A percentile compares a stretch with the other conserved stretches of the same genome.
These are phyloP conservation scores for Cataglyphis cursor DNA, from an alignment of 2,888 invertebrate species.

Conservation along the genomic window DNA sequence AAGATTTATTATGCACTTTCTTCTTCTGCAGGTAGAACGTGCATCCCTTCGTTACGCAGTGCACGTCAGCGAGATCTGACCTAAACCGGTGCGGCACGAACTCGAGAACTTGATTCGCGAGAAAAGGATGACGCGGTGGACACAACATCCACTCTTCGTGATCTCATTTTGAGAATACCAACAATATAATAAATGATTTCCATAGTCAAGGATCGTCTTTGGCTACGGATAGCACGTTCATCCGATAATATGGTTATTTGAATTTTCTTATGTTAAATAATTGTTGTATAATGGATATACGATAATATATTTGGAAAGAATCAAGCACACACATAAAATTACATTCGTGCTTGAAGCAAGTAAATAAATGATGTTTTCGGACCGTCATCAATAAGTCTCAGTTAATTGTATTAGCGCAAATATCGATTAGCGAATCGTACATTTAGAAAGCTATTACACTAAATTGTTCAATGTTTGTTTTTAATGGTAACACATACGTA, in stretches of 20 bases:
- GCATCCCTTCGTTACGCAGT: slow-evolving; percentile 21
- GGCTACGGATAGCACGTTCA: not conserved
- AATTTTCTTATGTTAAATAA: no score
- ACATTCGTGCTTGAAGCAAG: not conserved
- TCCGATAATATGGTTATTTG: slow-evolving; percentile 20
- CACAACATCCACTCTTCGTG: slow-evolving; percentile 6
- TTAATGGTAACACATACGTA: not conserved
- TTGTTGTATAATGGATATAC: slow-evolving; percentile 22
- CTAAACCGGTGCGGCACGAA: not conserved
- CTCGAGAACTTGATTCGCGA: slow-evolving; percentile 35
- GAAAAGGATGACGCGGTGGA: not conserved
- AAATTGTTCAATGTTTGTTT: not conserved
- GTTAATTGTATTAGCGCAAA: not conserved
- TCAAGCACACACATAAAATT: not conserved
- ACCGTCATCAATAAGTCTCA: not conserved
- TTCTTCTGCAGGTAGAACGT: slow-evolving; percentile 26
- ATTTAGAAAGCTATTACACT: not conserved
- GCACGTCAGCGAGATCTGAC: slow-evolving; percentile 29
- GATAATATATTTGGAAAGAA: slow-evolving; percentile 7
- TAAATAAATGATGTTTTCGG: not conserved
- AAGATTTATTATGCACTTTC: slow-evolving; percentile 67
- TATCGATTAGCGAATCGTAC: not conserved
- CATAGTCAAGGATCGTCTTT: not conserved
- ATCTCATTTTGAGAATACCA: slow-evolving; percentile 36
- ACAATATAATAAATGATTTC: slow-evolving; percentile 31